Percentiles rank a stretch among this genome's conserved stretches.
These are phyloP conservation scores for Sebastes hopkinsi DNA, from an alignment of 2,797 vertebrate genomes.

Conservation along the genomic window DNA sequence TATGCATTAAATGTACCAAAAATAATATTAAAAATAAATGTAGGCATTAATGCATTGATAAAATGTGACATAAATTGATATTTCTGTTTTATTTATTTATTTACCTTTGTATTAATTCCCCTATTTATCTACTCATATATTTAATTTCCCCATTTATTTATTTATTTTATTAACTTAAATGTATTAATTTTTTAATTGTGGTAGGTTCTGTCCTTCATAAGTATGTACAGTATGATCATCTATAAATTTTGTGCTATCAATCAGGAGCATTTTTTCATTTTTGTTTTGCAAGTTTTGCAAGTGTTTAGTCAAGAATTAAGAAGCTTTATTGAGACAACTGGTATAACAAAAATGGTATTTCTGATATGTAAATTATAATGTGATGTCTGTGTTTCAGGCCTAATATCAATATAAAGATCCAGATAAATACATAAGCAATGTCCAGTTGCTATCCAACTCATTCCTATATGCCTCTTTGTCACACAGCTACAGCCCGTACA, in stretches of 20 bases:
- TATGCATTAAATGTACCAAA: no score
- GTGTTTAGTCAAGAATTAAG: neutral
- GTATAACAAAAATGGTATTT: neutral
- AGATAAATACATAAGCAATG: neutral
- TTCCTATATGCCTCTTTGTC: neutral
- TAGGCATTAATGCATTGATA: no score
- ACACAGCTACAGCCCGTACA: conserved; percentile 65
- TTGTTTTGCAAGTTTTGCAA: neutral
- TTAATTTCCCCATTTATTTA: no score
- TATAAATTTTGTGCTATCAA: no score
- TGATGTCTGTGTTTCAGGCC: neutral
- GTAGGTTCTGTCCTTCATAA: neutral
- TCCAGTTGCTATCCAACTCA: neutral
- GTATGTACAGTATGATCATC: neutral
- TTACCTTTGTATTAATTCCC: no score
- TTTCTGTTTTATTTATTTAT: no score
- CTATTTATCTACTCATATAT: no score
- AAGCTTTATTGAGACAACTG: neutral
- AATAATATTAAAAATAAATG: no score
- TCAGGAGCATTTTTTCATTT: neutral
- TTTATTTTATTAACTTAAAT: no score
- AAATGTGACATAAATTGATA: no score
- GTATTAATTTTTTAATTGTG: no score
- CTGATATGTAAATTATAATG: neutral
- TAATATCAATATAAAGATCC: neutral